Base-by-base conservation (phyloP, 2,113 vertebrate genomes). In the Indicator indicator region DNA sequence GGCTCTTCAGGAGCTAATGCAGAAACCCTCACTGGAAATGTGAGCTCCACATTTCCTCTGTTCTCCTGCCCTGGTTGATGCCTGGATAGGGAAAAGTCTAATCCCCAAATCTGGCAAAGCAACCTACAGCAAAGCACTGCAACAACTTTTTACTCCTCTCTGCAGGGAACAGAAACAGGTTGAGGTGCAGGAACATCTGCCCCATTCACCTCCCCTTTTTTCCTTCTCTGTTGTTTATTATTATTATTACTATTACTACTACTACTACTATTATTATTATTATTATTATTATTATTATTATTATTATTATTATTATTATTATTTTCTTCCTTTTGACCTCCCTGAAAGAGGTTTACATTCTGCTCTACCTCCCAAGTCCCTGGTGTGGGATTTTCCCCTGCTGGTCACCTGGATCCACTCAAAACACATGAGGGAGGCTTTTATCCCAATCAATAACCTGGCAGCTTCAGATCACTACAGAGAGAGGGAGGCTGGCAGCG, bases 71-170 rank as follows among this genome's bases (percentile, higher is more conserved):
- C 11, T 65, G 83, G 30, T 88, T 73, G 56, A 90, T 30, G 80
- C 24, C 86, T 63, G 75, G n/a, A 73, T 8, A 74, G 76, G 67
- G 92, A 83, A 85, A 91, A 93, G 76, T 68, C 18, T 52, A 86
- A 91, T 68, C 85, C 83, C 71, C 8, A 67, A 52, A 95, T 88
- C 70, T 92, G 86, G 92, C 88, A 91, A 50, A 56, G 86, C 79
- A 32, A n/a, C 5, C 62, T 76, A 52, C 6, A 67, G 88, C 85
- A 89, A 48, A 93, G 87, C 7, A 1, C 92, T 95, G 73, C 54
- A 46, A 7, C 65, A 67, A 56, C 88, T 89, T 68, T 68, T 17
- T 60, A 48, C 40, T 83, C 44, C 64, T 44, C 71, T 88, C 92
- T 69, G 5, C 38, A 42, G 79, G 90, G 90, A 96, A 79, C 6